Percentiles rank a stretch among this genome's conserved stretches.
phyloP scores from a whole-genome alignment of 2,888 invertebrate genomes.

The Geotrupes spiniger region DNA sequence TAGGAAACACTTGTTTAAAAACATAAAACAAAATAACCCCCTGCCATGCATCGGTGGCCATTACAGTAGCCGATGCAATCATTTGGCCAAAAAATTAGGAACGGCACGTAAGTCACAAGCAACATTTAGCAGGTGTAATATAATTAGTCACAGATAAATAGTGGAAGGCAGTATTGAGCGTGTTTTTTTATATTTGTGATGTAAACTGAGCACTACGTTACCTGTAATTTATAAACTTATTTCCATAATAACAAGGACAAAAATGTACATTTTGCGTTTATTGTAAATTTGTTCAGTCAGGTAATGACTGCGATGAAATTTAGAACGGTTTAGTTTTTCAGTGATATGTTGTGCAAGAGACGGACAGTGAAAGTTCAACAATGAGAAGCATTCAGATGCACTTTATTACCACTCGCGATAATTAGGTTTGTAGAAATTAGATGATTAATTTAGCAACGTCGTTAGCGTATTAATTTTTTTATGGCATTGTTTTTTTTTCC shows the following conservation, averaged over 20 bases:
- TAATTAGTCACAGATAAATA: conserved; percentile 30
- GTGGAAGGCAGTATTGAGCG: conserved; percentile 28
- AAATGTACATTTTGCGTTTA: conserved; percentile 27
- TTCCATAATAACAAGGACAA: conserved; percentile 31
- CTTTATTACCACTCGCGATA: too few species aligned
- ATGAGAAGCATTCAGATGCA: too few species aligned
- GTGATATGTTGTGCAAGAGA: conserved; percentile 4
- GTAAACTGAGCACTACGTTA: conserved; percentile 16
- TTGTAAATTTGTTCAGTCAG: conserved; percentile 31
- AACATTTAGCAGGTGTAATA: conserved; percentile 27
- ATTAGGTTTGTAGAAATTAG: too few species aligned
- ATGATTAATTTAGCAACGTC: too few species aligned
- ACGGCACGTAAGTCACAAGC: conserved; percentile 7
- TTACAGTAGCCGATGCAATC: conserved; percentile 18
- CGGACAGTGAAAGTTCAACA: conserved; percentile 5
- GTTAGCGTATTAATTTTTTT: too few species aligned
- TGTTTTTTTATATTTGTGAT: conserved; percentile 17
- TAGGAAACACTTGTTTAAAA: conserved; percentile 9
- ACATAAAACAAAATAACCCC: conserved; percentile 15
- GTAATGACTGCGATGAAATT: conserved; percentile 13
- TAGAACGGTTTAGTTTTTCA: conserved; percentile 5
- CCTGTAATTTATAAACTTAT: conserved; percentile 25
- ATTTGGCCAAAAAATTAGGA: conserved; percentile 13
- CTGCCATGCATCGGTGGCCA: conserved; percentile 5
- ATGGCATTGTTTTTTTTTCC: too few species aligned